Evolutionary conservation across 2,888 invertebrate species (phyloP), one percentile per base, ranked within the genome.

Genomic region (Muscina levida): DNA sequence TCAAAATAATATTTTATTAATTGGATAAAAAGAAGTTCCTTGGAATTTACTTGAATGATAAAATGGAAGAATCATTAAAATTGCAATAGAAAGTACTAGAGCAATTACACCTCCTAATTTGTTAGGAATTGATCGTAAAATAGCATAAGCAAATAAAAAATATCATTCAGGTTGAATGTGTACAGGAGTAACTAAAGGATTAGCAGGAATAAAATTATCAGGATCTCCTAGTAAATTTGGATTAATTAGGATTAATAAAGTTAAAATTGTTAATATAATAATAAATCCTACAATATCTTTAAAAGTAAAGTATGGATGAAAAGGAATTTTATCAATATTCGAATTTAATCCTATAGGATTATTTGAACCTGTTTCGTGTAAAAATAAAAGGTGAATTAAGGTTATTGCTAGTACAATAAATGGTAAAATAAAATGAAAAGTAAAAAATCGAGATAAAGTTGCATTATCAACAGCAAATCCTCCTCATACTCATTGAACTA

Each of bases 101-200:
- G 87, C 86, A 84, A 87, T 86, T 71, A 95, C 95, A 82, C 95
- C 95, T 70, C 95, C 95, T 91, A 95, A 87, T 92, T 96, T 95
- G 91, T 94, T 95, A 5, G 95, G 95, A 76, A 96, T 95, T 31
- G 31, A 31, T 31, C 31, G 31, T 31, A 31, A 31, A 31, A 31
- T 95, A 17, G 95, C 94, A 89, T 95, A 95, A 13, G 95, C 95
- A 92, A 95, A 95, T 92, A 96, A 89, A 86, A 95, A 96, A 89
- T 96, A 96, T 93, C 95, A 96, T 93, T 96, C 95, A 57, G 95
- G 95, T 92, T 95, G 94, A 91, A 95, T 95, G 87, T 95, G 95
- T 6, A 92, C 88, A 0, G 95, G 95, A 0, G 95, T 95, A 15
- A 93, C 87, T 82, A 88, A 68, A 0, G 86, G 87, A 19, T 88